Conservation (phyloP, 2,113 vertebrate species). For the Eretmochelys imbricata region DNA sequence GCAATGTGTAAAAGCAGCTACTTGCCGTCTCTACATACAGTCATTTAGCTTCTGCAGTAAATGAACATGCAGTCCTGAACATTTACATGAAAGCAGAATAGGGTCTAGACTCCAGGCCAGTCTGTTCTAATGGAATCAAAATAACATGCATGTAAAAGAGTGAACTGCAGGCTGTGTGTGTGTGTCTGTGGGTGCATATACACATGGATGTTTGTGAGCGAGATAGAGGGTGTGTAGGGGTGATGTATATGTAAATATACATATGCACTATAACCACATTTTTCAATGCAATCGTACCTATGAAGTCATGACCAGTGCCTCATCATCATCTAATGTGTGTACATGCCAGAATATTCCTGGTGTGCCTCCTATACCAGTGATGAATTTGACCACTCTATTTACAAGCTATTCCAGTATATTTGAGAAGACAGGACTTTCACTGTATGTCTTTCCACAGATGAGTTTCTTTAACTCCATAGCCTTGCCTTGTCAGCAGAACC, state of each 20-base stretch:
- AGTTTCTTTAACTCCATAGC: not conserved
- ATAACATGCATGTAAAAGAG: not conserved
- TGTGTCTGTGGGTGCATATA: too few relatives aligned
- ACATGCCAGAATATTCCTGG: rapidly evolving
- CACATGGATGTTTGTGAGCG: too few relatives aligned
- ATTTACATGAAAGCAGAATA: not conserved
- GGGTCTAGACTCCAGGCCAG: not conserved
- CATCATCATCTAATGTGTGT: rapidly evolving
- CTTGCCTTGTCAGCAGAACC: conserved; percentile 9
- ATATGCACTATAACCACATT: not conserved
- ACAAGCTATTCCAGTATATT: not conserved
- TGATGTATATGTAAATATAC: too few relatives aligned
- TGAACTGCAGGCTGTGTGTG: too few relatives aligned
- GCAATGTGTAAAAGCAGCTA: too few relatives aligned
- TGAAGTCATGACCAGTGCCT: too few relatives aligned
- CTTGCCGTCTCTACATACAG: not conserved
- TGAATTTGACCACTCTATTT: not conserved
- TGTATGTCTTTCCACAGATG: not conserved
- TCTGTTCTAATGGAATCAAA: not conserved
- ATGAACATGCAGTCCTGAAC: not conserved
- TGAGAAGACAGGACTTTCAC: not conserved
- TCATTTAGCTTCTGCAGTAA: not conserved
- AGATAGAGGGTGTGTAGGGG: too few relatives aligned
- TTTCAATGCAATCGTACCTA: too few relatives aligned
- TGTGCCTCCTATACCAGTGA: not conserved